Conservation (phyloP, 2,888 invertebrate genomes). For the Limnephilus marmoratus region DNA sequence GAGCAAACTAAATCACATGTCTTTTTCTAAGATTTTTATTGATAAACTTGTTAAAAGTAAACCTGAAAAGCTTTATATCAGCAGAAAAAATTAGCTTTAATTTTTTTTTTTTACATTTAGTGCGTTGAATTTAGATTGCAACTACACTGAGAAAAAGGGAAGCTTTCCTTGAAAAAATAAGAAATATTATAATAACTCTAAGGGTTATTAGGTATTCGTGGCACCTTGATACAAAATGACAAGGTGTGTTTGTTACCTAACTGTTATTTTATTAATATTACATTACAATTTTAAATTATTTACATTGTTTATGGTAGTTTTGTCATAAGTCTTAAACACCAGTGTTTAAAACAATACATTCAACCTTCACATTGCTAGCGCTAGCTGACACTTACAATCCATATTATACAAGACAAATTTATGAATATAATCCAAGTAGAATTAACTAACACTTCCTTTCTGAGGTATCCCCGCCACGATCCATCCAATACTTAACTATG, state of each 20-base stretch:
- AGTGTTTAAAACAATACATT: conserved; percentile 53
- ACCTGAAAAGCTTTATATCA: not conserved
- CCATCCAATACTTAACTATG: not conserved
- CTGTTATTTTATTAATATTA: conserved; percentile 48
- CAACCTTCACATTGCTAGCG: conserved; percentile 2
- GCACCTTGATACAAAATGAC: conserved; percentile 49
- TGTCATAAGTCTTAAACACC: conserved; percentile 59
- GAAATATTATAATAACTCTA: not conserved
- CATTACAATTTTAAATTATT: conserved; percentile 53
- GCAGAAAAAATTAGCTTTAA: not conserved
- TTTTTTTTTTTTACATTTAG: conserved; percentile 17
- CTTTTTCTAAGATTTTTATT: not conserved
- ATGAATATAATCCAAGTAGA: conserved; percentile 51
- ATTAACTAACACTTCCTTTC: conserved; percentile 36
- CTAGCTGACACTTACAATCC: conserved; percentile 25
- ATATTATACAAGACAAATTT: conserved; percentile 42
- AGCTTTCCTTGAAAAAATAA: not conserved
- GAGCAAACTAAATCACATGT: conserved; percentile 2
- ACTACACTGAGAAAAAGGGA: not conserved
- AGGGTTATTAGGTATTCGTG: conserved; percentile 16
- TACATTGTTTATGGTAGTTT: conserved; percentile 57
- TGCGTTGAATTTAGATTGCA: conserved; percentile 20
- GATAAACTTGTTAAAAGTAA: conserved; percentile 26
- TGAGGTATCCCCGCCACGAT: not conserved
- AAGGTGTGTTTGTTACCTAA: conserved; percentile 39